Conservation (phyloP, 2,113 vertebrate genomes). For the Halcyon senegalensis region DNA sequence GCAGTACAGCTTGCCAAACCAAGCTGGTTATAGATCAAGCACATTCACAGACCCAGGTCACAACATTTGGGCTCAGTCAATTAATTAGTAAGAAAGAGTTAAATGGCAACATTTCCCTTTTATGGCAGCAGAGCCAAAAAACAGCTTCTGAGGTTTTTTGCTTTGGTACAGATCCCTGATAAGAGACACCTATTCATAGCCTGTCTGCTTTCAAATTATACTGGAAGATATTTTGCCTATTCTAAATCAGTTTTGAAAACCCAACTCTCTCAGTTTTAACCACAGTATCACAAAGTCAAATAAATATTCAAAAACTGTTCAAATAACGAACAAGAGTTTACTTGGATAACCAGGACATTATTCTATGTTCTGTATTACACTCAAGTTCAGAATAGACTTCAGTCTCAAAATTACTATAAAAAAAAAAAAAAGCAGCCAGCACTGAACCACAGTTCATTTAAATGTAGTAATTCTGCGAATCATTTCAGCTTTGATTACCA, state of each 20-base stretch:
- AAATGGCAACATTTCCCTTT: neutral
- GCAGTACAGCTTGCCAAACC: neutral
- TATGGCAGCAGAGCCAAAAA: neutral
- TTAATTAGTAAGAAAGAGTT: neutral
- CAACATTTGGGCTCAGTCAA: neutral
- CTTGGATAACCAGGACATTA: neutral
- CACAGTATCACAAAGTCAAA: neutral
- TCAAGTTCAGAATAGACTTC: neutral
- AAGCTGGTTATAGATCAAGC: neutral
- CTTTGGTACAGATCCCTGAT: neutral
- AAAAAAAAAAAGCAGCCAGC: neutral
- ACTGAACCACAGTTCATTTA: slow-evolving; percentile 12
- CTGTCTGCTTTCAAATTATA: neutral
- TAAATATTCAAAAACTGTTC: neutral
- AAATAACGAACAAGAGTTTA: neutral
- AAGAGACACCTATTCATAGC: neutral
- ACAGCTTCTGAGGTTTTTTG: neutral
- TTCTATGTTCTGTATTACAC: neutral
- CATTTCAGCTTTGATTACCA: slow-evolving; percentile 42
- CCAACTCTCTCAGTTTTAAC: neutral
- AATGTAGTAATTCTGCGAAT: slow-evolving; percentile 5
- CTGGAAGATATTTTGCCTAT: neutral
- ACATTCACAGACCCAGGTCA: neutral
- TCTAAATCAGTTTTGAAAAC: neutral
- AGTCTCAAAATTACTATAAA: neutral